phyloP scores from a whole-genome alignment of 1,140 invertebrate species.

The Drosophila bocki region DNA sequence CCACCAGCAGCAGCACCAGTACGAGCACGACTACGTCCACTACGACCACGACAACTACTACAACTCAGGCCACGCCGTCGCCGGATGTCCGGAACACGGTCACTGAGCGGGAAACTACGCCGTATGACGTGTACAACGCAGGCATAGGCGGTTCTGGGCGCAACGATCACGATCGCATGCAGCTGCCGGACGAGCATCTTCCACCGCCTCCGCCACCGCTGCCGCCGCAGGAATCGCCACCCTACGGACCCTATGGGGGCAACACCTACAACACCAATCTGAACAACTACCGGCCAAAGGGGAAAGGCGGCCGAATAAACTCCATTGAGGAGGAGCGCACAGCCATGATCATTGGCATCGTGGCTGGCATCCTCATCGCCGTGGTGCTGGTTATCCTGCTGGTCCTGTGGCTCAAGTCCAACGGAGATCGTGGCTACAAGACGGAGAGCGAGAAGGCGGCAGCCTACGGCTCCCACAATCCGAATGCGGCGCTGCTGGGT shows the following conservation, averaged over 20 bases:
- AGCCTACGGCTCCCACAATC: conserved; percentile 89
- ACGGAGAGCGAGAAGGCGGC: conserved; percentile 94
- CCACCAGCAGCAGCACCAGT: conserved; percentile 54
- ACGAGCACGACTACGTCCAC: conserved; percentile 49
- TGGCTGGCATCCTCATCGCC: conserved; percentile 95
- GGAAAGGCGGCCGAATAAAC: conserved; percentile 88
- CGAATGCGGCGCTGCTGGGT: conserved; percentile 89
- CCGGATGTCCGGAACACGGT: conserved; percentile 70
- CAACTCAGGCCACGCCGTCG: conserved; percentile 65
- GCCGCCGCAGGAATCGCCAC: conserved; percentile 65
- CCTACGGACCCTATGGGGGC: conserved; percentile 81
- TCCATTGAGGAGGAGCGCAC: conserved; percentile 90
- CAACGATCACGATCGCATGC: conserved; percentile 69
- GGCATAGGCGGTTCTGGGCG: conserved; percentile 30
- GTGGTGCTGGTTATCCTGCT: conserved; percentile 96
- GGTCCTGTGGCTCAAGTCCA: conserved; percentile 93
- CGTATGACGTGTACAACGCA: conserved; percentile 60
- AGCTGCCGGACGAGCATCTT: conserved; percentile 64
- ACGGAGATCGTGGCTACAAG: conserved; percentile 95
- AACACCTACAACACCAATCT: conserved; percentile 69
- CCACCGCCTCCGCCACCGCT: conserved; percentile 75
- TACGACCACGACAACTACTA: conserved; percentile 66
- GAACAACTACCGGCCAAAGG: conserved; percentile 81
- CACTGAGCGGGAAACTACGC: conserved; percentile 75
- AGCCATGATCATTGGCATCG: conserved; percentile 94